Percentiles rank a stretch among this genome's conserved stretches.
Conservation (phyloP, 2,797 vertebrate genomes). For the Rhinogobio ventralis region DNA sequence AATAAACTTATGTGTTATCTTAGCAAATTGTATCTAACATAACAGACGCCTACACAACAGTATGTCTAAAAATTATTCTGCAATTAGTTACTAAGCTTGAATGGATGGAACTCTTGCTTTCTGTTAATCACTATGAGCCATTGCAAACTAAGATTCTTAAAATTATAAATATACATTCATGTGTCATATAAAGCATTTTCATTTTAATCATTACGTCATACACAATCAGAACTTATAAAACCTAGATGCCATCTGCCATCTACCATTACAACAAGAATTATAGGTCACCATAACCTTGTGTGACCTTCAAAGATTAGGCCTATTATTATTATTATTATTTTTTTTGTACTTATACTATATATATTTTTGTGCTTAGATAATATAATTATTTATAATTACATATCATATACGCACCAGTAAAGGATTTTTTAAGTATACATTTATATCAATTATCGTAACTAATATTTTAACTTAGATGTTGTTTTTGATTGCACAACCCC, state of each 20-base stretch:
- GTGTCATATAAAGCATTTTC: background rate
- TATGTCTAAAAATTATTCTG: background rate
- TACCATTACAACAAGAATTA: background rate
- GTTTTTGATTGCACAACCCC: background rate
- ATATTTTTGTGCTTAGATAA: background rate
- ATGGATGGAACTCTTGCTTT: background rate
- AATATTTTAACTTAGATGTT: conserved; percentile 7
- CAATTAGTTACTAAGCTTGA: background rate
- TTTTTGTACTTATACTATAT: background rate
- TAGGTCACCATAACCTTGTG: background rate
- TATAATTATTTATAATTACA: background rate
- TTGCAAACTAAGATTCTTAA: background rate
- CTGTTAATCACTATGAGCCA: background rate
- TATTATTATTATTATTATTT: background rate
- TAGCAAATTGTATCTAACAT: background rate
- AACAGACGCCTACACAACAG: background rate
- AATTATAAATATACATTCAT: background rate
- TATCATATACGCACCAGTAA: background rate
- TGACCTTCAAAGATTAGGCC: background rate
- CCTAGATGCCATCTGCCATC: background rate
- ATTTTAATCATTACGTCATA: background rate
- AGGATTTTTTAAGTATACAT: background rate
- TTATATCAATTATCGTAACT: background rate
- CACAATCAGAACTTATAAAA: background rate
- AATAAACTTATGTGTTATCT: background rate